Evolutionary conservation across 2,113 vertebrate genomes (phyloP).

Genomic region (Pelmatolapia mariae): DNA sequence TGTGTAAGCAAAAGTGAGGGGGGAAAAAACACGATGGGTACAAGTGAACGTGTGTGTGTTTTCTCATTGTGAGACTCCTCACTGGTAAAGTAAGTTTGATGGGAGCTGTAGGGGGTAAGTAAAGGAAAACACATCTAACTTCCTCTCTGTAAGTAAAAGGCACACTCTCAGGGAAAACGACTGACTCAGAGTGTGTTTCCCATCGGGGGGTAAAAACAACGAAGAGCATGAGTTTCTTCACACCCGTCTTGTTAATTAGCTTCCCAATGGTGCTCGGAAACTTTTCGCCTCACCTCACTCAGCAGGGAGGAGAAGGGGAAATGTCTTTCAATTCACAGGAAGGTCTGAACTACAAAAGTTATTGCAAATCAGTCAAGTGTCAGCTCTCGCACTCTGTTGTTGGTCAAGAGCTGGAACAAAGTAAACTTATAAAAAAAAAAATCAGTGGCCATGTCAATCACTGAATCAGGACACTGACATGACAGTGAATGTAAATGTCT

Average conservation of each 20-base stretch:
- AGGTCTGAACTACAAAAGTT: background rate
- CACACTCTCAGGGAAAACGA: constrained; percentile 8
- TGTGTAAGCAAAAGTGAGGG: background rate
- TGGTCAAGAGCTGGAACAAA: background rate
- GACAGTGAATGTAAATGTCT: background rate
- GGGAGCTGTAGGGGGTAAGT: background rate
- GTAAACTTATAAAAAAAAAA: background rate
- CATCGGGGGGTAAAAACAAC: constrained; percentile 64
- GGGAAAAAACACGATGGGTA: rapidly evolving
- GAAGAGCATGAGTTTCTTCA: constrained; percentile 38
- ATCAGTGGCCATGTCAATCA: background rate
- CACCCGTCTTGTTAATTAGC: constrained; percentile 56
- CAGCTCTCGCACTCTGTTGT: background rate
- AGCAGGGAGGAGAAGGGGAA: constrained; percentile 24
- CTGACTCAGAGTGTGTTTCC: constrained; percentile 42
- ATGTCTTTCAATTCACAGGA: constrained; percentile 36
- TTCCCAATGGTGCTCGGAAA: constrained; percentile 43
- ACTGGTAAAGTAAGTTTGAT: background rate
- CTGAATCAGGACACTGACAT: background rate
- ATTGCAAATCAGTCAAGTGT: background rate
- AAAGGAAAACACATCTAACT: constrained; percentile 34
- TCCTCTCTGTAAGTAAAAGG: constrained; percentile 53
- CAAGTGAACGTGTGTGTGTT: background rate
- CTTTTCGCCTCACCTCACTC: constrained; percentile 42
- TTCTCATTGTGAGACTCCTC: background rate